Conservation (phyloP, 1,140 invertebrate species). For the Hirudo medicinalis region DNA sequence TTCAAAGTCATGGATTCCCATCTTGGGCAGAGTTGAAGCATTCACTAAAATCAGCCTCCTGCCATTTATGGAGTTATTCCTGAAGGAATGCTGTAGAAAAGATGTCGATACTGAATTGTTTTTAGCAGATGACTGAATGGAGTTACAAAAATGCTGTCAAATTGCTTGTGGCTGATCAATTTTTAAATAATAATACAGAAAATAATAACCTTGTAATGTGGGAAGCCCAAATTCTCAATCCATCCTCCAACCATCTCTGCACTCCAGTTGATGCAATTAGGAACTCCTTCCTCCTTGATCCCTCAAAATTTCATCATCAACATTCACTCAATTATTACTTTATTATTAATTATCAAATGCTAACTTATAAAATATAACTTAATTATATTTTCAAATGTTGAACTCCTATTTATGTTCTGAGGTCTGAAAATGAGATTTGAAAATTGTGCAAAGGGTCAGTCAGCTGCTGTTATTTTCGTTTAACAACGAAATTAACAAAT, state of each 20-base stretch:
- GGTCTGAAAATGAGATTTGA: no score
- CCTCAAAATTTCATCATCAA: slow-evolving; percentile 22
- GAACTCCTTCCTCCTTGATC: slow-evolving; percentile 31
- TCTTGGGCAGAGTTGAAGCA: slow-evolving; percentile 36
- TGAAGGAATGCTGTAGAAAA: slow-evolving; percentile 23
- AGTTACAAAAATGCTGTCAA: no score
- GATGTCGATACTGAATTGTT: neutral
- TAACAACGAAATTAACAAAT: no score
- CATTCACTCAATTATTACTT: no score
- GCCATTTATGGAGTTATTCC: slow-evolving; percentile 37
- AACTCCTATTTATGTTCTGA: no score
- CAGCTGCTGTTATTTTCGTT: no score
- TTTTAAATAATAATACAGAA: no score
- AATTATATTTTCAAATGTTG: no score
- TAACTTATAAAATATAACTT: no score
- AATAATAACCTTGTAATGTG: slow-evolving; percentile 30
- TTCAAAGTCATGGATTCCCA: slow-evolving; percentile 41
- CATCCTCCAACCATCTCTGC: slow-evolving; percentile 33
- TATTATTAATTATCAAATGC: no score
- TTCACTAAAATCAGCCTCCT: slow-evolving; percentile 34
- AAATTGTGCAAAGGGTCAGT: no score
- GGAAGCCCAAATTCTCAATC: slow-evolving; percentile 35
- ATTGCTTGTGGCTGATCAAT: no score
- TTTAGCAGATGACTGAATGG: neutral
- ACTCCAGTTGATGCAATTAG: slow-evolving; percentile 31